These are phyloP conservation scores for Chironomus riparius DNA, from an alignment of 2,888 invertebrate genomes.

Conservation along the genomic window DNA sequence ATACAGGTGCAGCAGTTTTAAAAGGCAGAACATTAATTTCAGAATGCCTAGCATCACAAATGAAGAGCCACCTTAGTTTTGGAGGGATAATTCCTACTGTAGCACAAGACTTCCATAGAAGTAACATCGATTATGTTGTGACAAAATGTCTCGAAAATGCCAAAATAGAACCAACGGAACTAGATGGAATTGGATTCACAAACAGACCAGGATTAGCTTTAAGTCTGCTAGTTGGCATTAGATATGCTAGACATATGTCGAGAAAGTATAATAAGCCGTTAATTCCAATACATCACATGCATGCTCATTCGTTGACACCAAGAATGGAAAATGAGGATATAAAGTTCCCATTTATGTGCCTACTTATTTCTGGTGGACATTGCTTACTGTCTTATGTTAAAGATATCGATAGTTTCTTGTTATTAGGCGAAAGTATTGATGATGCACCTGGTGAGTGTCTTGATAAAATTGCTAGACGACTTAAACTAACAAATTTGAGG, in stretches of 20 bases:
- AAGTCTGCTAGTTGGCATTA: conserved; percentile 70
- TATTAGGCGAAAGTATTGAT: conserved; percentile 72
- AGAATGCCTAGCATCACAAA: conserved; percentile 75
- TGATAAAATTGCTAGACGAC: conserved; percentile 83
- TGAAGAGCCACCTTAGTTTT: conserved; percentile 61
- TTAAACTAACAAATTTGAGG: conserved; percentile 70
- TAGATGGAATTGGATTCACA: conserved; percentile 88
- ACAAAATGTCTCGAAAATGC: conserved; percentile 55
- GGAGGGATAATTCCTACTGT: conserved; percentile 67
- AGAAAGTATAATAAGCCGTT: conserved; percentile 62
- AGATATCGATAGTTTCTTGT: conserved; percentile 61
- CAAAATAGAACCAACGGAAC: conserved; percentile 49
- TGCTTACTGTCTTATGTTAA: conserved; percentile 69
- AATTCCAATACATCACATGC: conserved; percentile 98
- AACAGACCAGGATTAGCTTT: conserved; percentile 72
- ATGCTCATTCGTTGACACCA: conserved; percentile 90
- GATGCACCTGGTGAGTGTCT: conserved; percentile 90
- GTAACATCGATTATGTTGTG: conserved; percentile 67
- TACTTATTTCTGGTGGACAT: conserved; percentile 91
- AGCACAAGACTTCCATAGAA: conserved; percentile 70
- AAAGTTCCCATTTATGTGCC: conserved; percentile 77
- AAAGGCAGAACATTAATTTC: conserved; percentile 61
- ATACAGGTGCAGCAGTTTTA: conserved; percentile 86
- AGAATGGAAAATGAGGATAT: conserved; percentile 62
- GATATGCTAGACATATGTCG: conserved; percentile 71